Conservation (phyloP, 1,140 invertebrate genomes). For the Linepithema humile region DNA sequence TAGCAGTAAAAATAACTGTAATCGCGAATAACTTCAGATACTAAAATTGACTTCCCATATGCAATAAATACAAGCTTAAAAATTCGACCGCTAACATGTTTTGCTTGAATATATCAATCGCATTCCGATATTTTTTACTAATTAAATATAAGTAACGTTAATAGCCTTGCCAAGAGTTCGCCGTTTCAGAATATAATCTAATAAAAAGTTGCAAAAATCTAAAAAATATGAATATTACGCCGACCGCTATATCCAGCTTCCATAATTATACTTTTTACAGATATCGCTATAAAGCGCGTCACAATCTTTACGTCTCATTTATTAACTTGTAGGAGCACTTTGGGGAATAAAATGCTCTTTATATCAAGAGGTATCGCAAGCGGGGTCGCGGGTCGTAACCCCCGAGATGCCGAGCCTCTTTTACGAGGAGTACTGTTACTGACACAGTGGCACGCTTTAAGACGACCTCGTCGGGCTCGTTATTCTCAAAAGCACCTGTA, state of each 20-base stretch:
- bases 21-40: no score
- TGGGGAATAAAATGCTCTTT: conserved; percentile 58
- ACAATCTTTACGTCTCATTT: background rate
- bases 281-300: background rate
- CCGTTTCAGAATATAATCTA: background rate
- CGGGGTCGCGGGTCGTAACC: conserved; percentile 75
- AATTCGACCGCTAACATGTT: background rate
- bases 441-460: conserved; percentile 81
- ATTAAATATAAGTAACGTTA: background rate
- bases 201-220: background rate
- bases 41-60: no score
- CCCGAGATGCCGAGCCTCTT: conserved; percentile 65
- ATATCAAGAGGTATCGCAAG: conserved; percentile 57
- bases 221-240: background rate
- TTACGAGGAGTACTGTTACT: conserved; percentile 78
- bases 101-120: no score
- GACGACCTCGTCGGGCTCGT: conserved; percentile 62
- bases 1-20: background rate
- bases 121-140: background rate
- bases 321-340: conserved; percentile 48
- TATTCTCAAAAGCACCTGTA: conserved; percentile 64
- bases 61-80: background rate
- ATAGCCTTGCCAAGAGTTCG: background rate
- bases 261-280: no score
- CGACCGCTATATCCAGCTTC: background rate